A percentile compares a stretch with the other conserved stretches of the same genome.
These are phyloP conservation scores for Ammodytes marinus DNA, from an alignment of 2,113 vertebrate genomes.

Conservation along the genomic window DNA sequence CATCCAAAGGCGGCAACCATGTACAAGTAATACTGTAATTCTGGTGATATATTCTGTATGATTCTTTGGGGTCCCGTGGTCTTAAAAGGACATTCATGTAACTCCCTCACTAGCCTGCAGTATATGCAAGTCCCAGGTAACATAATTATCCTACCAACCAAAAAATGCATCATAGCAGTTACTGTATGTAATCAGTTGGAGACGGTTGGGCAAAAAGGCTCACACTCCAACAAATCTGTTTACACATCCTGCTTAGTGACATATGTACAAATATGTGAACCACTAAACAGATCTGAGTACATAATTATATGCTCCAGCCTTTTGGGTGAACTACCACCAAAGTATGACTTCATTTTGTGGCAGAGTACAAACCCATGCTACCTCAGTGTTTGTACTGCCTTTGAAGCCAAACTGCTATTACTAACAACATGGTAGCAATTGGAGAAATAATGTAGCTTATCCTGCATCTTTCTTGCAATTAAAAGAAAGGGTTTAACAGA, in stretches of 20 bases:
- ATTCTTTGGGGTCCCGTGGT: too few relatives aligned
- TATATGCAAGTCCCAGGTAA: not conserved
- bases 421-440: not conserved
- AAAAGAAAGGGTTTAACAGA: not conserved
- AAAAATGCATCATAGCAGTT: not conserved
- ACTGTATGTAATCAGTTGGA: too few relatives aligned
- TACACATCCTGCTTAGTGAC: too few relatives aligned
- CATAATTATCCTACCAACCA: not conserved
- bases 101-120: not conserved
- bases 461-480: conserved; percentile 18
- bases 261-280: not conserved
- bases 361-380: not conserved
- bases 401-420: not conserved
- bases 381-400: not conserved
- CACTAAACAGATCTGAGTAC: not conserved
- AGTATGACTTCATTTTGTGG: not conserved
- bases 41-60: not conserved
- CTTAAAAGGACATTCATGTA: not conserved
- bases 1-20: too few relatives aligned
- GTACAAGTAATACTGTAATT: not conserved
- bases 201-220: too few relatives aligned
- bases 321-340: not conserved
- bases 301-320: not conserved
- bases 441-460: conserved; percentile 3
- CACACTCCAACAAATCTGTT: too few relatives aligned